Conservation (phyloP, 1,140 invertebrate species). For the Drosophila miranda region DNA sequence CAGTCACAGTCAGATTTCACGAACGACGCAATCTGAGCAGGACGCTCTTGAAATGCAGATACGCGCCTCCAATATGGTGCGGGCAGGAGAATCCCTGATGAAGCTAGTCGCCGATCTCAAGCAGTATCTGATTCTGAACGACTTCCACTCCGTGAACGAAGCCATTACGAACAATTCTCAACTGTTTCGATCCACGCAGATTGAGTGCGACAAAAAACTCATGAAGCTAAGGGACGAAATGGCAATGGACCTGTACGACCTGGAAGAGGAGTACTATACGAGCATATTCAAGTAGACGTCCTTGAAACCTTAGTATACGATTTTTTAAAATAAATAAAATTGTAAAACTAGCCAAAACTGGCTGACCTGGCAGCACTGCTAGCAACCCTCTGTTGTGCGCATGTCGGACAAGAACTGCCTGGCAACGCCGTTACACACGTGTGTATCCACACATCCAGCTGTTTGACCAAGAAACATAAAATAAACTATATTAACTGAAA, state of each 20-base stretch:
- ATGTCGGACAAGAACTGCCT: neutral
- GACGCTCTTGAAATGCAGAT: constrained; percentile 98
- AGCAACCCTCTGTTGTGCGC: too few relatives aligned
- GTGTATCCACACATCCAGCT: constrained; percentile 55
- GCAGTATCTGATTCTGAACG: constrained; percentile 97
- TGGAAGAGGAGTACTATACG: constrained; percentile 98
- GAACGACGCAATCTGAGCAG: constrained; percentile 95
- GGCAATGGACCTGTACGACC: constrained; percentile 95
- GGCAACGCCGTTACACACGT: constrained; percentile 65
- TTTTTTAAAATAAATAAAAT: too few relatives aligned
- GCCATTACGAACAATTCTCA: constrained; percentile 95
- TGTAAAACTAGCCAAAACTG: too few relatives aligned
- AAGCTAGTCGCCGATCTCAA: constrained; percentile 98
- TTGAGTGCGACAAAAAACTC: constrained; percentile 95
- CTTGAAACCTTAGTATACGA: too few relatives aligned
- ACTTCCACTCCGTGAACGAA: constrained; percentile 97
- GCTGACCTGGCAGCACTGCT: too few relatives aligned
- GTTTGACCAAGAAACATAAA: constrained; percentile 16
- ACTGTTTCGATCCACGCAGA: constrained; percentile 92
- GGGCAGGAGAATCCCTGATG: constrained; percentile 97
- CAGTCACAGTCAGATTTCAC: constrained; percentile 92
- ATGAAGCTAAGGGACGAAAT: constrained; percentile 96
- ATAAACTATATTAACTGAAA: neutral
- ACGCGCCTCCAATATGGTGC: constrained; percentile 94
- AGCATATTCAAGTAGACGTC: constrained; percentile 86